Percentiles rank a stretch among this genome's conserved stretches.
phyloP scores from a whole-genome alignment of 1,140 invertebrate genomes.

The Agrilus planipennis region DNA sequence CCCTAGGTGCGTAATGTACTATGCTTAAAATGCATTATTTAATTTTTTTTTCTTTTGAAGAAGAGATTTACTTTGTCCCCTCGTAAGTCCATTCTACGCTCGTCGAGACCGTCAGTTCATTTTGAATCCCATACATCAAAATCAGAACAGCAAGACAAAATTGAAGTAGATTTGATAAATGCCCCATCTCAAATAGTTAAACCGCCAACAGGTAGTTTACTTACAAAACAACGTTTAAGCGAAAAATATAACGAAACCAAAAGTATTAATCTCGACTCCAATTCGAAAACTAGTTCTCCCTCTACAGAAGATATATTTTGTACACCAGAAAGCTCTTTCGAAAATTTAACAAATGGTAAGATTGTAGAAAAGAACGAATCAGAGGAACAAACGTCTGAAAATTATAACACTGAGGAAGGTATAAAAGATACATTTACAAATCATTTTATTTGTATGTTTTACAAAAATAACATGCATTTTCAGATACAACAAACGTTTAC shows the following conservation, averaged over 20 bases:
- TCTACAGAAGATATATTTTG: slow-evolving; percentile 18
- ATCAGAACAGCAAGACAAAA: no score
- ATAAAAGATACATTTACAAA: neutral
- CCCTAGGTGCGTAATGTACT: no score
- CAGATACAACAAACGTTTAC: neutral
- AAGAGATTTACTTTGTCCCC: no score
- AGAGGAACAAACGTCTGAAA: neutral
- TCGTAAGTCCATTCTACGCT: no score
- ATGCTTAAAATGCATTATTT: no score
- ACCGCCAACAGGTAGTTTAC: neutral
- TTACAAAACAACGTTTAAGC: neutral
- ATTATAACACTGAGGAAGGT: neutral
- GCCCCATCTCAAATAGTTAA: slow-evolving; percentile 1
- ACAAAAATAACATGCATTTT: neutral
- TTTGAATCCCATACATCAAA: no score
- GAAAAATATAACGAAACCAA: neutral
- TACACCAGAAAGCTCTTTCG: slow-evolving; percentile 17
- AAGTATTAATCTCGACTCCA: neutral
- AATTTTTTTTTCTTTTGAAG: no score
- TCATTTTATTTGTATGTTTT: neutral
- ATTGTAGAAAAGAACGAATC: neutral
- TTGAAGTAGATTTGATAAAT: no score
- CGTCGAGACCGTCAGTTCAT: no score
- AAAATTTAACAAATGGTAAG: neutral
- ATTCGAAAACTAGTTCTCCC: slow-evolving; percentile 12